Conservation (phyloP, 1,140 invertebrate species). For the Drosophila chauvacae region DNA sequence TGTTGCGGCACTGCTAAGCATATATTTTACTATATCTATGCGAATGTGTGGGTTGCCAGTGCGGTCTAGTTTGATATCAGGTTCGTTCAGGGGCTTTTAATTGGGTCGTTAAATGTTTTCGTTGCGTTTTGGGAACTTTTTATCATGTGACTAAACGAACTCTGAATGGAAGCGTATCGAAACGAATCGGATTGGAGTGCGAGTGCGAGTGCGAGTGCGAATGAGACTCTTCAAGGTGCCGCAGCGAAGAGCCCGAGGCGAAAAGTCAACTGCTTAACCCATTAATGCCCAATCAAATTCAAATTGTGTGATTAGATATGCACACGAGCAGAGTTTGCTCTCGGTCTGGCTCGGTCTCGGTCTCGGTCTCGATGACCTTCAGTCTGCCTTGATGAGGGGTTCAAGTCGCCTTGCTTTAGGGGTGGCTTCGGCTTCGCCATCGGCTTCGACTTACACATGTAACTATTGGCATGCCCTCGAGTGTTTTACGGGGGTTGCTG, state of each 20-base stretch:
- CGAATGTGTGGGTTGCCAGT: constrained; percentile 42
- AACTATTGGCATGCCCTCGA: constrained; percentile 60
- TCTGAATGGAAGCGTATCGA: constrained; percentile 35
- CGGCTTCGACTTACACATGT: constrained; percentile 62
- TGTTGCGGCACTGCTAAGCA: constrained; percentile 57
- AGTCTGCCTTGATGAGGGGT: constrained; percentile 47
- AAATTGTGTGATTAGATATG: constrained; percentile 74
- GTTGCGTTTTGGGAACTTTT: constrained; percentile 28
- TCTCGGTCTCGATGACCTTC: constrained; percentile 57
- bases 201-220: neutral
- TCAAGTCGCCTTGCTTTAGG: constrained; percentile 44
- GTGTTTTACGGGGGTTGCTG: constrained; percentile 60
- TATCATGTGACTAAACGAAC: constrained; percentile 54
- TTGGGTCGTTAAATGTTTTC: constrained; percentile 79
- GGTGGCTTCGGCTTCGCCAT: constrained; percentile 33
- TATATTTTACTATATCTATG: constrained; percentile 72
- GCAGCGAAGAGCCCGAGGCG: constrained; percentile 24
- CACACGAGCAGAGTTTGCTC: constrained; percentile 28
- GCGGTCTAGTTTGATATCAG: constrained; percentile 68
- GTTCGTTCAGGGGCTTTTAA: constrained; percentile 72
- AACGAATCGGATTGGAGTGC: constrained; percentile 16
- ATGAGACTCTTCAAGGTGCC: constrained; percentile 65
- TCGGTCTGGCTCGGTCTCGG: neutral
- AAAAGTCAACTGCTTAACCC: constrained; percentile 75
- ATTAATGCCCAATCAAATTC: constrained; percentile 77